A percentile compares a stretch with the other conserved stretches of the same genome.
Conservation (phyloP, 2,797 vertebrate species). For the Vultur gryphus region DNA sequence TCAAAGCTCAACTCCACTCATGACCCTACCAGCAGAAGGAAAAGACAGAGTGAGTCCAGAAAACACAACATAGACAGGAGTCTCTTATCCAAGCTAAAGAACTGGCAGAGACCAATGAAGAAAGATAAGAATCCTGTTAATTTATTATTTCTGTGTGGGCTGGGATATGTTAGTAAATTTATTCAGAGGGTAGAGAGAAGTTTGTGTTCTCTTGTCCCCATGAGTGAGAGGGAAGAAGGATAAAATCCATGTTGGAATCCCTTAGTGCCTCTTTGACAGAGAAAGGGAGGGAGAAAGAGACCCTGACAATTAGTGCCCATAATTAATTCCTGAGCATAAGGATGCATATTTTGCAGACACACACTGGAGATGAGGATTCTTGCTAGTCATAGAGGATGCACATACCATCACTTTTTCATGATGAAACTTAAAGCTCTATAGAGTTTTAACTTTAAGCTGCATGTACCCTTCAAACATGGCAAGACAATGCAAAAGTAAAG, state of each 20-base stretch:
- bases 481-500: not conserved
- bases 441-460: not conserved
- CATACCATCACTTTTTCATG: not conserved
- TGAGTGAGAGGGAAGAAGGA: not conserved
- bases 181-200: not conserved
- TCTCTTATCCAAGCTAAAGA: not conserved
- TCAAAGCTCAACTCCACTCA: not conserved
- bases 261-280: not conserved
- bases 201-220: not conserved
- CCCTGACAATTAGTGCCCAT: not conserved
- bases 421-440: not conserved
- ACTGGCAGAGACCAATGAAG: not conserved
- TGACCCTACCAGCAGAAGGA: not conserved
- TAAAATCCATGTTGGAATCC: not conserved
- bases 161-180: not conserved
- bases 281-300: not conserved
- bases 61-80: not conserved
- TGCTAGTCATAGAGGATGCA: not conserved
- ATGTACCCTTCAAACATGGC: not conserved
- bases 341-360: not conserved
- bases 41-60: not conserved
- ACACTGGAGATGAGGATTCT: not conserved
- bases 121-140: not conserved
- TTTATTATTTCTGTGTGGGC: not conserved
- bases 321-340: not conserved